These are phyloP conservation scores for Struthidea cinerea DNA, from an alignment of 2,113 vertebrate species.

Conservation along the genomic window DNA sequence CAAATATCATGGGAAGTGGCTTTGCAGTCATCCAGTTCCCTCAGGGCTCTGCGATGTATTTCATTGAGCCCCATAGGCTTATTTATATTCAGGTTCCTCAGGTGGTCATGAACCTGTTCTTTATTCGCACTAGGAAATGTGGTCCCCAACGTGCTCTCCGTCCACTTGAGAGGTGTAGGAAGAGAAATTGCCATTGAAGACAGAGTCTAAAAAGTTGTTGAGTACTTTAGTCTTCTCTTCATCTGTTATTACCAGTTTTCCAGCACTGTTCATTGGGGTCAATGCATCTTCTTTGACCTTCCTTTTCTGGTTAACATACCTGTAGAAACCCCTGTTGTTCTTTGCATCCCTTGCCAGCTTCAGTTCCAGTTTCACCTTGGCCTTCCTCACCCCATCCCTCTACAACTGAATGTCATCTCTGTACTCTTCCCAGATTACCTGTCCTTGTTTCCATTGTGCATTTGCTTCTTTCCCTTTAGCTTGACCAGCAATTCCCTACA, in stretches of 20 bases:
- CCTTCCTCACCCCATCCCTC: background rate
- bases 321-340: background rate
- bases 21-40: background rate
- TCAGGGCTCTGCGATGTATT: background rate
- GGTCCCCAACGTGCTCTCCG: accelerated
- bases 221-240: background rate
- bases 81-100: background rate
- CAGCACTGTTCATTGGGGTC: background rate
- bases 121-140: background rate
- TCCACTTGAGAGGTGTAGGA: background rate
- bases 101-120: background rate
- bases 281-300: background rate
- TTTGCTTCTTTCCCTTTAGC: background rate
- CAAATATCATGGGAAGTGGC: background rate
- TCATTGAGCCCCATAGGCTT: background rate
- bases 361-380: background rate
- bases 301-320: background rate
- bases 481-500: background rate
- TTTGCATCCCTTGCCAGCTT: background rate
- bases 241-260: background rate
- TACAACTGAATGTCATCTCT: accelerated
- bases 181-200: background rate
- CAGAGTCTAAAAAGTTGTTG: background rate
- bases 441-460: background rate
- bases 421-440: background rate